Evolutionary conservation across 2,113 vertebrate species (phyloP).

Genomic region (Pelobates fuscus): DNA sequence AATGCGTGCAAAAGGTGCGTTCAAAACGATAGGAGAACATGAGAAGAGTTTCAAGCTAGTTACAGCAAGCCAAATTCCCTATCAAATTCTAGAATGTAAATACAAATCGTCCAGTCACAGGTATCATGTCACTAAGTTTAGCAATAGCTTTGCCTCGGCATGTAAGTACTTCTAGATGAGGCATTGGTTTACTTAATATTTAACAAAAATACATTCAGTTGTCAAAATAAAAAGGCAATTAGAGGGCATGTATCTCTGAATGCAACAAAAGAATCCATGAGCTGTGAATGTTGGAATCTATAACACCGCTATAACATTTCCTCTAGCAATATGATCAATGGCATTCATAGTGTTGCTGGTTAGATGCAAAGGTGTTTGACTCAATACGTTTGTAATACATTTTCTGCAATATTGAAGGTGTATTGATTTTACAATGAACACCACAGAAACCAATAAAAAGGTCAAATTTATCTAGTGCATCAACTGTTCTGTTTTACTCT

Average conservation of each 20-base stretch:
- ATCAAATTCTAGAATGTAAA: constrained; percentile 43
- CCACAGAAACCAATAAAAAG: no score
- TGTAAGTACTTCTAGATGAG: constrained; percentile 14
- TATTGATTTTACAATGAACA: no score
- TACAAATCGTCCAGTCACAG: constrained; percentile 18
- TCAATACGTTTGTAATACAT: constrained; percentile 9
- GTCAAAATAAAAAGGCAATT: constrained; percentile 45
- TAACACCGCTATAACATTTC: constrained; percentile 42
- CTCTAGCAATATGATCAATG: constrained; percentile 27
- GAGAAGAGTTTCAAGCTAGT: constrained; percentile 32
- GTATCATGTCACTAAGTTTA: constrained; percentile 39
- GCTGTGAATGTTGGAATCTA: constrained; percentile 25
- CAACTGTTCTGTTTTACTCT: no score
- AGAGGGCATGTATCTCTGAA: constrained; percentile 15
- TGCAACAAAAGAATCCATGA: constrained; percentile 37
- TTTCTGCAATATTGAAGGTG: neutral
- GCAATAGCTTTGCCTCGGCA: constrained; percentile 33
- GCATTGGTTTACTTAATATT: constrained; percentile 25
- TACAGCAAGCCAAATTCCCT: constrained; percentile 41
- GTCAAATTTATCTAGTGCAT: no score
- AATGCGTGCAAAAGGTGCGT: constrained; percentile 1
- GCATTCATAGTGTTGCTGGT: constrained; percentile 17
- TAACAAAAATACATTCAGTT: constrained; percentile 30
- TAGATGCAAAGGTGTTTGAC: constrained; percentile 6
- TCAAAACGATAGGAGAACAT: neutral